Evolutionary conservation across 2,113 vertebrate species (phyloP), one percentile per base, ranked within the genome.

Genomic region (Zootoca vivipara): DNA sequence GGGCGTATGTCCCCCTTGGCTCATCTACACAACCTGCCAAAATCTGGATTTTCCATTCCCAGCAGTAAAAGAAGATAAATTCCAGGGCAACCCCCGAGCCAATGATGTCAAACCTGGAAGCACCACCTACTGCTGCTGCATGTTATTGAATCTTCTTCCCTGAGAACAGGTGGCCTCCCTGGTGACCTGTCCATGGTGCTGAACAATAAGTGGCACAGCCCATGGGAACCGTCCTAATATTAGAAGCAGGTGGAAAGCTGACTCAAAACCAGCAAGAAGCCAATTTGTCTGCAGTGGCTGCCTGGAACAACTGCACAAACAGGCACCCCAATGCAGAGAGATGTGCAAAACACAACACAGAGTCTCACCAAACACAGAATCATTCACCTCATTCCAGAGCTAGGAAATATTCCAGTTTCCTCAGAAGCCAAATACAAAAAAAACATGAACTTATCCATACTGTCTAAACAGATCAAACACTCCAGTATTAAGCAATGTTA

Each of bases 131-230:
- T 16, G 24, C 30, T 16, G 24, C 79, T 4, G 5, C 26, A 65
- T 2, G 15, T 69, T 7, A 65, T 4, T 22, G 28, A 40, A 70
- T 38, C 46, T 7, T 35, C 18, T 69, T 56, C 33, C 67, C 18
- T 42, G 18, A 40, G 58, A 5, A 8, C 38, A 81, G 83, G 84
- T 77, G 88, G 52, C 88, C 42, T 75, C 70, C 78, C 42, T 4
- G 40, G 58, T 67, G 83, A 81, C 62, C 88, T 89, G 88, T 86
- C 84, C 88, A 82, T 77, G 88, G 88, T 89, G 78, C 88, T 89
- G 88, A 89, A 82, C 9, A 30, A 58, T 7, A 40, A 72, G 58
- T 26, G 46, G n/a, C 15, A 7, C 15, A 22, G n/a, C 73, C 72
- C 87, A 38, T 1, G 42, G 87, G 87, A 88, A 33, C 65, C 81